Percentiles rank a stretch among this genome's conserved stretches.
Conservation (phyloP, 2,113 vertebrate species). For the Indicator indicator region DNA sequence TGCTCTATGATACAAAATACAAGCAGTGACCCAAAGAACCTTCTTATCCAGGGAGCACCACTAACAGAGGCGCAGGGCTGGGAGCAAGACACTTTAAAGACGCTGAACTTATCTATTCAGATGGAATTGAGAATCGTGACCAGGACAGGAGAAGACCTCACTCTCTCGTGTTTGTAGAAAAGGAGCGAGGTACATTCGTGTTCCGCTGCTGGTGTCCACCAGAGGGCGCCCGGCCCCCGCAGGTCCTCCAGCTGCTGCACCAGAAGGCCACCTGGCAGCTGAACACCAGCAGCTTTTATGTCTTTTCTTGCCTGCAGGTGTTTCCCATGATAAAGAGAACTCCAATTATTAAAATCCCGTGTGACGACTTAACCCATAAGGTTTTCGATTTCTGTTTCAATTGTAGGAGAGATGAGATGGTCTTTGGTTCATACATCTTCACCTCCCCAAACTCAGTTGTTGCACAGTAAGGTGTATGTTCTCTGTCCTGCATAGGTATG, state of each 20-base stretch:
- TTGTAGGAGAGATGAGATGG: not conserved
- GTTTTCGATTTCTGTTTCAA: not conserved
- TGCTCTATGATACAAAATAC: fast-evolving
- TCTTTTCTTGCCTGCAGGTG: not conserved
- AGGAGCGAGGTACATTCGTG: fast-evolving
- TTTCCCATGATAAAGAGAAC: not conserved
- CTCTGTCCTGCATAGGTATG: not conserved
- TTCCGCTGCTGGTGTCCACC: not conserved
- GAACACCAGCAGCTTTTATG: not conserved
- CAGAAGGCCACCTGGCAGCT: not conserved
- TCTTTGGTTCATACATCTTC: not conserved
- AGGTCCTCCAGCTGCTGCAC: not conserved
- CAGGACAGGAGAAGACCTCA: too few relatives aligned
- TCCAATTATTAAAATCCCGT: not conserved
- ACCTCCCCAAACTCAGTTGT: not conserved
- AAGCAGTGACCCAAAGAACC: not conserved
- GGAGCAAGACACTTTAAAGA: not conserved
- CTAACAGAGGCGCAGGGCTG: not conserved
- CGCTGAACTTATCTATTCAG: fast-evolving
- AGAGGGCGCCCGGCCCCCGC: constrained; percentile 18
- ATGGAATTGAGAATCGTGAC: fast-evolving
- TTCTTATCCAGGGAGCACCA: not conserved
- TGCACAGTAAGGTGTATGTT: not conserved
- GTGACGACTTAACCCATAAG: not conserved
- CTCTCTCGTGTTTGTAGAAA: too few relatives aligned